Evolutionary conservation across 2,113 vertebrate species (phyloP).

Genomic region (Turnix velox): DNA sequence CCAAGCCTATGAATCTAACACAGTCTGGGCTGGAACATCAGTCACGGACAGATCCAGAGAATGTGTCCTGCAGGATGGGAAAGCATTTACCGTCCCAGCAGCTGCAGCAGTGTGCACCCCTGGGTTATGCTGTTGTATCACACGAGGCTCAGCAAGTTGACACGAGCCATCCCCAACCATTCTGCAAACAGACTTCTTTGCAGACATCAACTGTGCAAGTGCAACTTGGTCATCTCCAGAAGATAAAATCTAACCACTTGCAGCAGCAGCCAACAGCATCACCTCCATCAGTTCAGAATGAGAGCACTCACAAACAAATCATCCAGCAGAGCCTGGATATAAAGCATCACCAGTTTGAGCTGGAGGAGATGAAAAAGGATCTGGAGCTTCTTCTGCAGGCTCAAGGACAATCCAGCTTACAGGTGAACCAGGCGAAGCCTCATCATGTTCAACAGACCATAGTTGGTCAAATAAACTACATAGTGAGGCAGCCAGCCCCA

Average conservation of each 20-base stretch:
- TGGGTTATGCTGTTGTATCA: slow-evolving; percentile 11
- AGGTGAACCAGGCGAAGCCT: slow-evolving; percentile 75
- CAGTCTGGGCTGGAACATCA: slow-evolving; percentile 66
- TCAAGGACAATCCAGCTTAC: slow-evolving; percentile 73
- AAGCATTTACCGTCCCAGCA: slow-evolving; percentile 71
- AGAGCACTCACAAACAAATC: slow-evolving; percentile 63
- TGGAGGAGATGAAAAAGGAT: slow-evolving; percentile 80
- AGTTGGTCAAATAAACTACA: slow-evolving; percentile 79
- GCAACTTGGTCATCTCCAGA: slow-evolving; percentile 71
- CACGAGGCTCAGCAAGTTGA: slow-evolving; percentile 58
- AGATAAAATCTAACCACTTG: slow-evolving; percentile 47
- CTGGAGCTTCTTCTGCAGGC: slow-evolving; percentile 78
- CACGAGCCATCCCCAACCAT: slow-evolving; percentile 32
- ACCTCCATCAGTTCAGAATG: background rate
- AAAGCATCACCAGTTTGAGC: slow-evolving; percentile 76
- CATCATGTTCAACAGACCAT: slow-evolving; percentile 75
- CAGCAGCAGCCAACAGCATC: slow-evolving; percentile 12
- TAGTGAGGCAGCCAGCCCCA: slow-evolving; percentile 74
- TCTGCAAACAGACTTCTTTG: slow-evolving; percentile 32
- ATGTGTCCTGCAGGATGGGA: slow-evolving; percentile 1
- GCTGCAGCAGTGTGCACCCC: slow-evolving; percentile 62
- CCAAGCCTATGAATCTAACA: slow-evolving; percentile 47
- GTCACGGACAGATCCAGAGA: slow-evolving; percentile 2
- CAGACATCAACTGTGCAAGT: slow-evolving; percentile 66
- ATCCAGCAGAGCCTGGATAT: slow-evolving; percentile 74